A percentile compares a stretch with the other conserved stretches of the same genome.
These are phyloP conservation scores for Nothura maculosa DNA, from an alignment of 2,797 vertebrate genomes.

Conservation along the genomic window DNA sequence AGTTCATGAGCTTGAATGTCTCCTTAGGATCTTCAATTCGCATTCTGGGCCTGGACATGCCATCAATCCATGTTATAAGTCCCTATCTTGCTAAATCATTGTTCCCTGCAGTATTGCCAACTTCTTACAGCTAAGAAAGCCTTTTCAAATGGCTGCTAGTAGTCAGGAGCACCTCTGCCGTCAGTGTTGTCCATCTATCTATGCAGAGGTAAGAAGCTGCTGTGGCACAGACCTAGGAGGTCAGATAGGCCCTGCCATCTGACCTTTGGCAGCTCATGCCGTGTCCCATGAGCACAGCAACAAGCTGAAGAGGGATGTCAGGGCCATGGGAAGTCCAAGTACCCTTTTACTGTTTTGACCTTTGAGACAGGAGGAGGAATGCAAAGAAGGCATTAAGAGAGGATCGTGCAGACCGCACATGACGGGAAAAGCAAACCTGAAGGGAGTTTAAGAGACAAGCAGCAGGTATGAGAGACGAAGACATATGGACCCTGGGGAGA, in stretches of 20 bases:
- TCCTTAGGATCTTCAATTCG: neutral
- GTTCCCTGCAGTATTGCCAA: neutral
- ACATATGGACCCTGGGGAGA: neutral
- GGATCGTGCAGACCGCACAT: neutral
- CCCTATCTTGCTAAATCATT: neutral
- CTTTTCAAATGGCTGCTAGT: neutral
- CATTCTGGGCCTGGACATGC: neutral
- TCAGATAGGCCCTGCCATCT: neutral
- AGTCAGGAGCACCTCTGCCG: neutral
- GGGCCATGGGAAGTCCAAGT: neutral
- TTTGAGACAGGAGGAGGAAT: neutral
- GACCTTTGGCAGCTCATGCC: neutral
- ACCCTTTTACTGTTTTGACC: constrained; percentile 4
- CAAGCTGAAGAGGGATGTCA: neutral
- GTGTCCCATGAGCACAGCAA: neutral
- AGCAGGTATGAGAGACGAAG: neutral
- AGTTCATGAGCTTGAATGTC: neutral
- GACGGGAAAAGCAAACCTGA: neutral
- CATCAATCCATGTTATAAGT: accelerated
- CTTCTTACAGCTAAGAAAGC: neutral
- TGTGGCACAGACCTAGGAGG: neutral
- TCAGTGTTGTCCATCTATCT: neutral
- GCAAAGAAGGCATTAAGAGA: neutral
- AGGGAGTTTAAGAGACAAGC: neutral
- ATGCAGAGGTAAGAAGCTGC: neutral